Evolutionary conservation across 2,113 vertebrate species (phyloP).

Genomic region (human): GRCh38 chr7:118420001-118420500

Average conservation of each 20-base stretch:
- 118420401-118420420: not conserved
- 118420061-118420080: not conserved
- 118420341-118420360: not conserved
- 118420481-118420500: not conserved
- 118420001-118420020: not conserved
- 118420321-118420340: not conserved
- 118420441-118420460: not conserved
- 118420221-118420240: not conserved
- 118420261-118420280: not conserved
- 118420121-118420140: not conserved
- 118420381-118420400: not conserved
- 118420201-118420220: not conserved
- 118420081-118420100: not conserved
- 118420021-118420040: not conserved
- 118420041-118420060: not conserved
- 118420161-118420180: not conserved
- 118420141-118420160: not conserved
- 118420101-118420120: too few species aligned
- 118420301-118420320: not conserved
- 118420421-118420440: not conserved
- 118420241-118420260: not conserved
- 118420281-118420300: not conserved
- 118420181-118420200: not conserved
- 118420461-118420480: not conserved
- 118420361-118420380: not conserved